Percentiles rank a stretch among this genome's conserved stretches.
Conservation (phyloP, 2,113 vertebrate species). For the Anarhynchus alexandrinus region DNA sequence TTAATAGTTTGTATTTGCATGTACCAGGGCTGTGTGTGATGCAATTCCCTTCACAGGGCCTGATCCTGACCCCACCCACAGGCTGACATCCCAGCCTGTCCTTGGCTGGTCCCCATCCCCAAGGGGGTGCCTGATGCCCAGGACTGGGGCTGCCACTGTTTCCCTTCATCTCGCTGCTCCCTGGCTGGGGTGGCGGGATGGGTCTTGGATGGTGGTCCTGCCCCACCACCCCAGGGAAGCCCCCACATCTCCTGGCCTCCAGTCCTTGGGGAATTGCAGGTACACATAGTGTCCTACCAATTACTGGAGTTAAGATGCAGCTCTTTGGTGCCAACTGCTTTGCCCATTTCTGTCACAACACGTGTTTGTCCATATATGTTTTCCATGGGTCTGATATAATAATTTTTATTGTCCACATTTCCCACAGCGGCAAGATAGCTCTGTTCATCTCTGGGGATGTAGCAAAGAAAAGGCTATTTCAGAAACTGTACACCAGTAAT, state of each 20-base stretch:
- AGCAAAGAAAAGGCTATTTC: background rate
- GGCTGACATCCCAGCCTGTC: background rate
- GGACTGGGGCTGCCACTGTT: background rate
- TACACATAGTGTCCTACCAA: background rate
- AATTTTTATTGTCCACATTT: background rate
- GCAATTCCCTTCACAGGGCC: background rate
- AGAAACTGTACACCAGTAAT: background rate
- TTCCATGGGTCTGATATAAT: background rate
- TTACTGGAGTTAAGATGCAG: background rate
- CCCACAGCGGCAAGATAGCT: background rate
- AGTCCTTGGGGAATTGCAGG: background rate
- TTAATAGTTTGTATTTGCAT: background rate
- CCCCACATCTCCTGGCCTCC: background rate
- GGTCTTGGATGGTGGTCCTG: background rate
- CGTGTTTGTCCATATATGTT: background rate
- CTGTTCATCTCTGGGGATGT: background rate
- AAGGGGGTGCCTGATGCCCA: background rate
- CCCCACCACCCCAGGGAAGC: background rate
- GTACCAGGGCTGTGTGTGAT: background rate
- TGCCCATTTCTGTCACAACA: background rate
- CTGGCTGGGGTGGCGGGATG: background rate
- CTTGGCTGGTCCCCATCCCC: background rate
- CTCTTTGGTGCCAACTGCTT: background rate
- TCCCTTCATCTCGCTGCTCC: background rate
- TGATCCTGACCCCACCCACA: background rate